phyloP scores from a whole-genome alignment of 2,888 invertebrate genomes.

The Hydraecia micacea region DNA sequence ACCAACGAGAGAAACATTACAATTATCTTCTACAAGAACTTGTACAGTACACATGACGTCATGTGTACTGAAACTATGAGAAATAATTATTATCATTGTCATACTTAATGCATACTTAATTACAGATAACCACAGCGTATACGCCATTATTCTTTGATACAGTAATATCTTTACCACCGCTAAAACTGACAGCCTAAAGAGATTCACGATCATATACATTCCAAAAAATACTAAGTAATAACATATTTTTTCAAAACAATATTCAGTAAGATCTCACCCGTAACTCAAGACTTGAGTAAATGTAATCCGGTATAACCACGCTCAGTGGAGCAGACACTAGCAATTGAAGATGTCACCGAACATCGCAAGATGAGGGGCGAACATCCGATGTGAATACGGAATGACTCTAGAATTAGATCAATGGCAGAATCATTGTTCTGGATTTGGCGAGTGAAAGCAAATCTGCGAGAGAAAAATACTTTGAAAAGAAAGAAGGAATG shows the following conservation, averaged over 20 bases:
- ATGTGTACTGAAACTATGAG: no score
- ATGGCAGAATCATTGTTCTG: constrained; percentile 18
- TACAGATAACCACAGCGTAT: no score
- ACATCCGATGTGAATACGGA: constrained; percentile 55
- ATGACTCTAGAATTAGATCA: constrained; percentile 44
- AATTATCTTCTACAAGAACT: no score
- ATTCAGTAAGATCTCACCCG: not conserved
- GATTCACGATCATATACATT: not conserved
- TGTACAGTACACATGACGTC: no score
- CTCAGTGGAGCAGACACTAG: constrained; percentile 28
- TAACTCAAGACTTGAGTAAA: constrained; percentile 27
- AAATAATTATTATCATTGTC: no score
- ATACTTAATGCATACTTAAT: no score
- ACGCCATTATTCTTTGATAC: not conserved
- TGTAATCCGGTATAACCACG: constrained; percentile 10
- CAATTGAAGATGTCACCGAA: constrained; percentile 41
- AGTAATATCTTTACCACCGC: not conserved
- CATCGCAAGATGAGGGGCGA: constrained; percentile 28
- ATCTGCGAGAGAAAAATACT: no score
- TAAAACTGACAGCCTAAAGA: not conserved
- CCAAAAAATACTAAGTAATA: not conserved
- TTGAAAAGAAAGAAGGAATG: no score
- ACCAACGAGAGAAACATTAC: no score
- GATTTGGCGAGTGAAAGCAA: no score
- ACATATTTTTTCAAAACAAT: not conserved